phyloP scores from a whole-genome alignment of 2,797 vertebrate genomes.

The Morelia viridis region DNA sequence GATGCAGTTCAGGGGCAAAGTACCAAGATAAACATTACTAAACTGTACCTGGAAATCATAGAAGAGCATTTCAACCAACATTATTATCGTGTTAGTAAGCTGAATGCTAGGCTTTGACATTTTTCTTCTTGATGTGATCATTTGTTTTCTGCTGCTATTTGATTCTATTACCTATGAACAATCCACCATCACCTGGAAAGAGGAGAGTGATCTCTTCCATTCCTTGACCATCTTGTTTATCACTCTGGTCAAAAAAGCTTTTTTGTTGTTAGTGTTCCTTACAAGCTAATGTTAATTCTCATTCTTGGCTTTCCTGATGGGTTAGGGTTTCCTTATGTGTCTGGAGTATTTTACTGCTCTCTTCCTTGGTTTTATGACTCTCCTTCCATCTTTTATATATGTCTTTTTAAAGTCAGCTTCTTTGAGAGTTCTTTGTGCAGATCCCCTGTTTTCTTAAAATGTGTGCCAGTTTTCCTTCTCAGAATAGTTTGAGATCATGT shows the following conservation, averaged over 20 bases:
- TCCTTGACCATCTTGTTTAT: neutral
- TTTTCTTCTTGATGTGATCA: neutral
- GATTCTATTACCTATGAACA: neutral
- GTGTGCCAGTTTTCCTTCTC: neutral
- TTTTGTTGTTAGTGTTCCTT: neutral
- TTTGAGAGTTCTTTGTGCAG: neutral
- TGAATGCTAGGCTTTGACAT: neutral
- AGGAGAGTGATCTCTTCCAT: neutral
- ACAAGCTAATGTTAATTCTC: neutral
- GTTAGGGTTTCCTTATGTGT: neutral
- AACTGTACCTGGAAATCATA: neutral
- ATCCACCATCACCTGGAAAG: neutral
- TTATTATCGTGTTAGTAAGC: neutral
- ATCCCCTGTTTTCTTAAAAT: neutral
- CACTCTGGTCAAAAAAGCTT: neutral
- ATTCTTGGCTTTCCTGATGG: neutral
- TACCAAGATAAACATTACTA: neutral
- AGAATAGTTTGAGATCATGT: neutral
- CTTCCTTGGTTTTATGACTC: neutral
- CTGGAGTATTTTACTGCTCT: neutral
- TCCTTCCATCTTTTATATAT: neutral
- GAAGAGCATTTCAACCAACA: neutral
- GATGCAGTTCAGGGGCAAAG: neutral
- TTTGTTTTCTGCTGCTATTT: neutral
- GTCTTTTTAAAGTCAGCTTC: neutral